phyloP scores from a whole-genome alignment of 2,113 vertebrate genomes.

The Sylvilagus bachmani region DNA sequence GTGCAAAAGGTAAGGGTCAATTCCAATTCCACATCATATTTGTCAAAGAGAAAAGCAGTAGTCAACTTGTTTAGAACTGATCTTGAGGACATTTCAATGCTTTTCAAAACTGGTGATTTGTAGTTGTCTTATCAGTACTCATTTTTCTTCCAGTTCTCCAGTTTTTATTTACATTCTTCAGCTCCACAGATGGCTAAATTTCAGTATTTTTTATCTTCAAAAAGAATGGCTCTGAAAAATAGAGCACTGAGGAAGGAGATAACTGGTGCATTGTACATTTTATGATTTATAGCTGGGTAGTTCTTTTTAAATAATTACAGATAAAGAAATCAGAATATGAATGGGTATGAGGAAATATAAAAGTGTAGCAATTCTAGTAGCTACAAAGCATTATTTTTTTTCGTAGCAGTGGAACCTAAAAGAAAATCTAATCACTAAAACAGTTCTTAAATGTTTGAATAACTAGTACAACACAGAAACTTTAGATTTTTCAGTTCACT shows the following conservation, averaged over 20 bases:
- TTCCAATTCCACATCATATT: slow-evolving; percentile 40
- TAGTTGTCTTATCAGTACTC: slow-evolving; percentile 26
- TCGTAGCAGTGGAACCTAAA: background rate
- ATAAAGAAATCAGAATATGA: slow-evolving; percentile 44
- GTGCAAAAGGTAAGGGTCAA: background rate
- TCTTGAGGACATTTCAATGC: slow-evolving; percentile 45
- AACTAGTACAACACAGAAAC: slow-evolving; percentile 24
- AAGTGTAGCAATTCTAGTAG: background rate
- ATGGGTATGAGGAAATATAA: slow-evolving; percentile 13
- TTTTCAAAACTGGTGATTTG: slow-evolving; percentile 59
- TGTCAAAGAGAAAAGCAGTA: slow-evolving; percentile 50
- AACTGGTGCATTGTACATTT: background rate
- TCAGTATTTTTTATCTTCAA: slow-evolving; percentile 41
- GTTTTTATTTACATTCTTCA: slow-evolving; percentile 39
- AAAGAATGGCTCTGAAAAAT: slow-evolving; percentile 47
- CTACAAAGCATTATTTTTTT: slow-evolving; percentile 30
- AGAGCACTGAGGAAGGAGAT: slow-evolving; percentile 1
- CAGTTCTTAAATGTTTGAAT: slow-evolving; percentile 1
- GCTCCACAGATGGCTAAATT: background rate
- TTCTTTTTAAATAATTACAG: slow-evolving; percentile 30
- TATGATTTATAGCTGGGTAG: background rate
- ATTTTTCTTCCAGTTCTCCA: slow-evolving; percentile 47
- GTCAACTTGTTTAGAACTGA: slow-evolving; percentile 45
- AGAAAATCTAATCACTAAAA: slow-evolving; percentile 11
- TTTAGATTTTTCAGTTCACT: slow-evolving; percentile 58